Conservation (phyloP, 2,888 invertebrate species). For the Sinelater perroti region DNA sequence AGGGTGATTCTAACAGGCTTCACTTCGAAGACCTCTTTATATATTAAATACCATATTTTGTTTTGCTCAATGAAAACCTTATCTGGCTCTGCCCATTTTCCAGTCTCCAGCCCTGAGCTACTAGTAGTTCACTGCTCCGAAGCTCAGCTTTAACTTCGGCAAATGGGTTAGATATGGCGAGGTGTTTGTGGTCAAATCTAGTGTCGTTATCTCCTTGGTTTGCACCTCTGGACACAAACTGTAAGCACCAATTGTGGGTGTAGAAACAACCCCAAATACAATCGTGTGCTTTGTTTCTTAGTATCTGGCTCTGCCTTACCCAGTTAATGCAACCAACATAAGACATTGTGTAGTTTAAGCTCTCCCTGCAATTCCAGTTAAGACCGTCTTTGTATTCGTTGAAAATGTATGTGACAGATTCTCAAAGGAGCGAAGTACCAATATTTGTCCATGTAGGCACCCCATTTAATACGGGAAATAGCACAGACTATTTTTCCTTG, state of each 20-base stretch:
- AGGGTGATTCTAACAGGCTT: conserved; percentile 82
- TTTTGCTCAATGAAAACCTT: conserved; percentile 58
- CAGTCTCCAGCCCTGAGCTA: conserved; percentile 73
- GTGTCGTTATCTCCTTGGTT: conserved; percentile 69
- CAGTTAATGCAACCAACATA: conserved; percentile 86
- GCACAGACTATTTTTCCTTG: conserved; percentile 79
- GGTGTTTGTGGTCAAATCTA: conserved; percentile 68
- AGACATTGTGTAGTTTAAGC: conserved; percentile 79
- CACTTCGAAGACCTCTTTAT: conserved; percentile 89
- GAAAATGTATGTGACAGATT: conserved; percentile 74
- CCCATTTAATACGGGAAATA: conserved; percentile 82
- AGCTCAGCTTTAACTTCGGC: conserved; percentile 64
- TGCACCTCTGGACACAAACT: conserved; percentile 65
- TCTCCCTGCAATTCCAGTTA: conserved; percentile 75
- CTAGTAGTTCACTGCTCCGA: conserved; percentile 69
- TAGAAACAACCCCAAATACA: conserved; percentile 62
- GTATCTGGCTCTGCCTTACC: conserved; percentile 27
- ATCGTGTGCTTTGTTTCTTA: conserved; percentile 47
- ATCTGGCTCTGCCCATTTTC: conserved; percentile 64
- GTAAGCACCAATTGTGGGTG: conserved; percentile 60
- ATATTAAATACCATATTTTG: conserved; percentile 77
- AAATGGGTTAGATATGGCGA: conserved; percentile 44
- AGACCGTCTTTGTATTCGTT: conserved; percentile 64
- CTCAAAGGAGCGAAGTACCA: conserved; percentile 87
- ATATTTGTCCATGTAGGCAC: conserved; percentile 84